Percentiles rank a stretch among this genome's conserved stretches.
phyloP scores from a whole-genome alignment of 2,113 vertebrate species.

The Cochlearius cochlearius region DNA sequence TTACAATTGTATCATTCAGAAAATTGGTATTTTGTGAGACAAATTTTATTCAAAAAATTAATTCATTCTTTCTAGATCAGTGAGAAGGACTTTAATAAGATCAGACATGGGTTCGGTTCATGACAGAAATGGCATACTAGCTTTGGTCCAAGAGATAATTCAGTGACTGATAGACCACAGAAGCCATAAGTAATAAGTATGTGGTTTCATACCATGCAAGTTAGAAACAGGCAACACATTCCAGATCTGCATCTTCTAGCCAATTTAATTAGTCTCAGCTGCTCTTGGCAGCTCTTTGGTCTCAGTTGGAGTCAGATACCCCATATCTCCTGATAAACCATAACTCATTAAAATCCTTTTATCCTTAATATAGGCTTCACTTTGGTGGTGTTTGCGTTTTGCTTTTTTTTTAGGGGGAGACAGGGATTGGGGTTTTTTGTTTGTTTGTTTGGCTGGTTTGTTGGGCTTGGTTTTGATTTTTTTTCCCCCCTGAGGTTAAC shows the following conservation, averaged over 20 bases:
- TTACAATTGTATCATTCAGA: neutral
- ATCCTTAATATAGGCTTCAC: neutral
- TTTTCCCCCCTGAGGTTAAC: neutral
- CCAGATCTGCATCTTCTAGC: neutral
- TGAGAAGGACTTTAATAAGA: neutral
- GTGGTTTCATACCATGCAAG: neutral
- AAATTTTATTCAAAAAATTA: neutral
- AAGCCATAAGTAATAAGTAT: neutral
- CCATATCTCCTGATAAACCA: neutral
- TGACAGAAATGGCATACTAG: neutral
- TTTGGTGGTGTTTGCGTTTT: neutral
- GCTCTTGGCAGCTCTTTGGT: neutral
- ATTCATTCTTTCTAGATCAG: neutral
- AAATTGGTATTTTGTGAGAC: neutral
- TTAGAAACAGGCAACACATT: neutral
- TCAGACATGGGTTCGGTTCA: neutral
- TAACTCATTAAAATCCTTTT: neutral
- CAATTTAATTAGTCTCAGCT: neutral
- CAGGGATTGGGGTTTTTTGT: fast-evolving
- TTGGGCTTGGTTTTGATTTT: neutral
- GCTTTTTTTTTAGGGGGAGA: too few relatives aligned
- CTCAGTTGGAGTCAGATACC: neutral
- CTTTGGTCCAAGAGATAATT: neutral
- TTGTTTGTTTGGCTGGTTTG: too few relatives aligned
- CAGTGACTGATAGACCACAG: neutral